Conservation (phyloP, 2,113 vertebrate species). For the Scophthalmus maximus region DNA sequence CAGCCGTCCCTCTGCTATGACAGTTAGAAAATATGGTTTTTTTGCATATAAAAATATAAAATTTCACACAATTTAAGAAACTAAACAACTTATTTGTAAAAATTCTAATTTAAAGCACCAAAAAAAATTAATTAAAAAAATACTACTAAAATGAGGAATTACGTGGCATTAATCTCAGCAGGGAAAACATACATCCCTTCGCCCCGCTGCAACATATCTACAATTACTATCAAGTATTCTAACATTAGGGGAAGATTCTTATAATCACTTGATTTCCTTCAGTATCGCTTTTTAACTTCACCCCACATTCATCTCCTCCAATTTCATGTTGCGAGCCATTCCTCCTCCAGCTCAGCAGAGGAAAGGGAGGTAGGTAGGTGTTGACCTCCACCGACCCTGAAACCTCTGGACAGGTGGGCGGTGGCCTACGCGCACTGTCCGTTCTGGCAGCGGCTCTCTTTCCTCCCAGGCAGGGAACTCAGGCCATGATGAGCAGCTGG, state of each 20-base stretch:
- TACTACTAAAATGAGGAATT: too few species aligned
- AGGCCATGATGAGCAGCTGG: constrained; percentile 99
- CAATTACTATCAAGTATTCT: constrained; percentile 67
- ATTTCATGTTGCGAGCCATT: constrained; percentile 54
- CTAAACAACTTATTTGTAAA: constrained; percentile 13
- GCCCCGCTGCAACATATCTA: constrained; percentile 55
- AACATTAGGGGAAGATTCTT: constrained; percentile 47
- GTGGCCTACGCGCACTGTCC: constrained; percentile 83
- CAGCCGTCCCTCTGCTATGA: background rate
- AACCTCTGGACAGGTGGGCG: constrained; percentile 86
- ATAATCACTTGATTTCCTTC: constrained; percentile 22
- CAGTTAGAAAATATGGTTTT: background rate
- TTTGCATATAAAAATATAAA: too few species aligned
- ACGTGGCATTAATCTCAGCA: constrained; percentile 61
- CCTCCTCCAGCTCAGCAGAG: constrained; percentile 69
- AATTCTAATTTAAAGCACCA: constrained; percentile 28
- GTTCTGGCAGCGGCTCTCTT: constrained; percentile 91
- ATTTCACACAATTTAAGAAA: constrained; percentile 20
- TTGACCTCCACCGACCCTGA: constrained; percentile 91
- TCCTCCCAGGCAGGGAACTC: constrained; percentile 92
- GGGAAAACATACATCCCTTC: constrained; percentile 52
- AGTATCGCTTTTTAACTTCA: constrained; percentile 25
- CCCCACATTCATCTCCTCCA: constrained; percentile 57
- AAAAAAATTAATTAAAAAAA: background rate
- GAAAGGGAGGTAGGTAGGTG: constrained; percentile 72